Conservation (phyloP, 1,140 invertebrate species). For the Drosophila equinoxialis region DNA sequence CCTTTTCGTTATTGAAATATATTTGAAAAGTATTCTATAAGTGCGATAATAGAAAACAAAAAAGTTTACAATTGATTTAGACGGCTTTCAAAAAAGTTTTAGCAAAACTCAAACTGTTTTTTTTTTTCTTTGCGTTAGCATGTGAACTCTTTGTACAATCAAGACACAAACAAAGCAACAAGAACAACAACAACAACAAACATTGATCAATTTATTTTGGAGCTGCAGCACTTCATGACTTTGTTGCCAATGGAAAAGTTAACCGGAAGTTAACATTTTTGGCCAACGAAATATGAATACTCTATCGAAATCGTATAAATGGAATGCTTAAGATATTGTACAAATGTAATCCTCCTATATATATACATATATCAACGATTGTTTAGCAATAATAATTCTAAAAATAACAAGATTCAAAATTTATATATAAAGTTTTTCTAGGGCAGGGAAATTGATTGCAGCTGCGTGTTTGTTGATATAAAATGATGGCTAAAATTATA, state of each 20-base stretch:
- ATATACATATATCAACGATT: too few relatives aligned
- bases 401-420: not conserved
- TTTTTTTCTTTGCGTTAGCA: not conserved
- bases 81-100: slow-evolving; percentile 48
- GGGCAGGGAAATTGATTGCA: not conserved
- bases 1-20: not conserved
- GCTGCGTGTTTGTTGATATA: not conserved
- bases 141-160: slow-evolving; percentile 13
- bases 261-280: not conserved
- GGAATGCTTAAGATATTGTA: too few relatives aligned
- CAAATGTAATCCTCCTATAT: too few relatives aligned
- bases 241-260: slow-evolving; percentile 1
- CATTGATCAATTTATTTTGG: slow-evolving; percentile 8
- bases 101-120: slow-evolving; percentile 37
- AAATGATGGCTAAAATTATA: too few relatives aligned
- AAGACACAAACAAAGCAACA: slow-evolving; percentile 39
- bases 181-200: slow-evolving; percentile 12
- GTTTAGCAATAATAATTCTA: not conserved
- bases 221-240: not conserved
- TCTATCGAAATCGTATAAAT: not conserved
- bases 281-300: not conserved
- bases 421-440: not conserved
- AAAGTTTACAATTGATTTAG: slow-evolving; percentile 51
- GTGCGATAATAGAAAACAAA: slow-evolving; percentile 32
- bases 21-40: not conserved